phyloP scores from a whole-genome alignment of 2,797 vertebrate genomes.

The Agapornis canus region DNA sequence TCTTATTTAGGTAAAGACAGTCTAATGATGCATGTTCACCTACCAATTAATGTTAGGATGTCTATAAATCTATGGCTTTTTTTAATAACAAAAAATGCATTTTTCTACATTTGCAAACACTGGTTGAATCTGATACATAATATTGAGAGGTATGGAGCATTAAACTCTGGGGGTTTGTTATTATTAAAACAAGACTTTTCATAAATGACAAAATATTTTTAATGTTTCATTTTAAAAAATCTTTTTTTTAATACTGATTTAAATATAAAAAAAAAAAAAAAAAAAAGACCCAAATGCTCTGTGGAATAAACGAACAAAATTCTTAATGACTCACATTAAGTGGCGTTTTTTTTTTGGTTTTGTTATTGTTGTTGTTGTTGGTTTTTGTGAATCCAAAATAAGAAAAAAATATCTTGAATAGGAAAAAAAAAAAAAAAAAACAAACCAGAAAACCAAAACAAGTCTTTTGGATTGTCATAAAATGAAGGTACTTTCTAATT shows the following conservation, averaged over 20 bases:
- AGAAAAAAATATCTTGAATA: not conserved
- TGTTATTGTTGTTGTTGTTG: not conserved
- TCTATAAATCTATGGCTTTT: not conserved
- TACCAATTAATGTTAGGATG: not conserved
- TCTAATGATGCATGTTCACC: not conserved
- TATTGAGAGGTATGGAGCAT: not conserved
- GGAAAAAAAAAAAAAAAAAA: not conserved
- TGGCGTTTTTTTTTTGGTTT: too few species aligned
- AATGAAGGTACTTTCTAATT: not conserved
- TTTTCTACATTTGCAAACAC: not conserved
- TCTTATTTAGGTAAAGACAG: not conserved
- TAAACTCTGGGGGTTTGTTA: not conserved
- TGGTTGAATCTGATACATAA: not conserved
- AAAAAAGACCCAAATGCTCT: not conserved
- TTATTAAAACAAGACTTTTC: not conserved
- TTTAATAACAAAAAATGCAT: not conserved
- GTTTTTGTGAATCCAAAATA: not conserved
- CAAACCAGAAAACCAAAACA: not conserved
- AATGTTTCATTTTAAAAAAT: not conserved
- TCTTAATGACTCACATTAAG: not conserved
- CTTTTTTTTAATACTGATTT: not conserved
- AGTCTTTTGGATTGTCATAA: not conserved
- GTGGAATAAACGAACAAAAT: not conserved
- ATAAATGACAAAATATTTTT: not conserved
- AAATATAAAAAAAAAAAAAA: not conserved